These are phyloP conservation scores for Gouania willdenowi DNA, from an alignment of 2,797 vertebrate genomes.

Conservation along the genomic window DNA sequence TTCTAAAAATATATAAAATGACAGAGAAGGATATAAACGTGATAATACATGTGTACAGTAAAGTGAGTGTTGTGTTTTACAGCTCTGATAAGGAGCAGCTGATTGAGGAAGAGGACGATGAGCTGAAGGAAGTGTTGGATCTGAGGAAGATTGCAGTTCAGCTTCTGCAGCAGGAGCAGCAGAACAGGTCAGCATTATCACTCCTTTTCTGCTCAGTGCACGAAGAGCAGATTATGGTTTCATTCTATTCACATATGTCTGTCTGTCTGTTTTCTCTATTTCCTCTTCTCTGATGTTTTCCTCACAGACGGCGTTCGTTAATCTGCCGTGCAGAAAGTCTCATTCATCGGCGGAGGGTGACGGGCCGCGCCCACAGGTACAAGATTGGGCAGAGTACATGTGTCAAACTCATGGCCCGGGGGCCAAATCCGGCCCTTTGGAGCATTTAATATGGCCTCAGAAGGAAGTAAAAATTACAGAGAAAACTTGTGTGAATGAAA, in stretches of 20 bases:
- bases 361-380: constrained; percentile 82
- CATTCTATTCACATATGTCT: constrained; percentile 5
- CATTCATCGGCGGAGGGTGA: constrained; percentile 88
- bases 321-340: constrained; percentile 94
- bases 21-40: too few species aligned
- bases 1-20: too few species aligned
- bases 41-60: too few species aligned
- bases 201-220: neutral
- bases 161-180: constrained; percentile 93
- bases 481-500: too few species aligned
- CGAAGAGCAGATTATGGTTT: neutral
- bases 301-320: constrained; percentile 85
- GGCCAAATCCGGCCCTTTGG: too few species aligned
- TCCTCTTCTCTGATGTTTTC: constrained; percentile 50
- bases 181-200: constrained; percentile 87
- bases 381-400: too few species aligned
- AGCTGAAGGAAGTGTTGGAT: constrained; percentile 92
- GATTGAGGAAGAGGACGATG: constrained; percentile 87
- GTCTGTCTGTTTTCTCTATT: neutral
- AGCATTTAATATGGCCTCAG: too few species aligned
- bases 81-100: constrained; percentile 88
- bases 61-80: too few species aligned
- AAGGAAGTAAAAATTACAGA: too few species aligned
- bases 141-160: constrained; percentile 95
- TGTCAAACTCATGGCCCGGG: too few species aligned